phyloP scores from a whole-genome alignment of 2,888 invertebrate genomes.

The Drosophila mayaguana region DNA sequence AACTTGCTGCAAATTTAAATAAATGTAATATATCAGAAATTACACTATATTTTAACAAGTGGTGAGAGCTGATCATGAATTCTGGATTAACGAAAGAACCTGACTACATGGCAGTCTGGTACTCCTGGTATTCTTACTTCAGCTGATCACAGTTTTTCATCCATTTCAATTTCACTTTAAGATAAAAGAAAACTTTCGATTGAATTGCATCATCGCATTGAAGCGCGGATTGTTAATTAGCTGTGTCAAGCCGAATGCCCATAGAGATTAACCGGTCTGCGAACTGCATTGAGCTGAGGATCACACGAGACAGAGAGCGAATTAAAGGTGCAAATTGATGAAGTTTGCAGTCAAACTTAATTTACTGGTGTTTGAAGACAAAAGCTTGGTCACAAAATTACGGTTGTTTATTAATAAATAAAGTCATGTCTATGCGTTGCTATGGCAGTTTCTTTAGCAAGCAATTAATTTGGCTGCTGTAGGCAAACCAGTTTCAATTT shows the following conservation, averaged over 20 bases:
- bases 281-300: background rate
- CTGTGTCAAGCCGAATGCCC: slow-evolving; percentile 3
- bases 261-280: slow-evolving; percentile 35
- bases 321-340: slow-evolving; percentile 72
- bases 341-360: slow-evolving; percentile 41
- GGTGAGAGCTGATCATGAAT: no score
- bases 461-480: slow-evolving; percentile 35
- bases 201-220: slow-evolving; percentile 51
- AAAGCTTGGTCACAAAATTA: slow-evolving; percentile 28
- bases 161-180: background rate
- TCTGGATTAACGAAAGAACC: no score
- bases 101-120: no score
- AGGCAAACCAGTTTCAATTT: slow-evolving; percentile 42
- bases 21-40: no score
- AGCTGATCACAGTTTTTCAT: background rate
- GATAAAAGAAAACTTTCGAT: background rate
- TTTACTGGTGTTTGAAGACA: slow-evolving; percentile 28
- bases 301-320: slow-evolving; percentile 28
- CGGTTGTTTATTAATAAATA: slow-evolving; percentile 46
- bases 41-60: no score
- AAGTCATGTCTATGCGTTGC: slow-evolving; percentile 35
- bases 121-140: background rate
- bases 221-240: slow-evolving; percentile 51
- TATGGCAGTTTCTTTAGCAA: slow-evolving; percentile 29
- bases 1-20: no score